Percentiles rank a stretch among this genome's conserved stretches.
phyloP scores from a whole-genome alignment of 2,113 vertebrate genomes.

The Cavia aperea region DNA sequence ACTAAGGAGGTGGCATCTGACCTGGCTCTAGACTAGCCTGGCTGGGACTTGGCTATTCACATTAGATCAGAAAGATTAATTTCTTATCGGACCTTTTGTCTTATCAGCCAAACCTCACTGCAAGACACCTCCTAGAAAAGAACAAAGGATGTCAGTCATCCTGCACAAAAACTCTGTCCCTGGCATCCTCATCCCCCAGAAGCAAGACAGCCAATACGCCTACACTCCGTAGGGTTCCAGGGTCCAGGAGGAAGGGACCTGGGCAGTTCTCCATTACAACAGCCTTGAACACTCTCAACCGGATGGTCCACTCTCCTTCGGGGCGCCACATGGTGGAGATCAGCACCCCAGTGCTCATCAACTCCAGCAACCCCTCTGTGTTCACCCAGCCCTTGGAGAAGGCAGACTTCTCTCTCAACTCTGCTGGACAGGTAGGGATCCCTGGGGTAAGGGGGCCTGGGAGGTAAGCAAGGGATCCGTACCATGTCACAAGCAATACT shows the following conservation, averaged over 20 bases:
- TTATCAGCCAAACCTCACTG: slow-evolving; percentile 81
- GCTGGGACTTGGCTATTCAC: neutral
- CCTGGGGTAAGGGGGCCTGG: neutral
- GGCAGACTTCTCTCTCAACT: slow-evolving; percentile 63
- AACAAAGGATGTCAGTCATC: slow-evolving; percentile 73
- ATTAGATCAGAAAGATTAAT: neutral
- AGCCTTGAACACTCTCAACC: slow-evolving; percentile 80
- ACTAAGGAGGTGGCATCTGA: neutral
- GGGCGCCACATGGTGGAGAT: slow-evolving; percentile 73
- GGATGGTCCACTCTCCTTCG: slow-evolving; percentile 73
- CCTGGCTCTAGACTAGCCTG: neutral
- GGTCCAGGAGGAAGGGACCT: slow-evolving; percentile 75
- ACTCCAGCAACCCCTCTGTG: slow-evolving; percentile 80
- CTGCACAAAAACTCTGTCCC: slow-evolving; percentile 52
- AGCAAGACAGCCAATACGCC: slow-evolving; percentile 24
- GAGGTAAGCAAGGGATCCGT: too few species aligned
- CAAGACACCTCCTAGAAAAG: slow-evolving; percentile 84
- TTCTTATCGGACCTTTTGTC: slow-evolving; percentile 40
- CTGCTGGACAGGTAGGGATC: slow-evolving; percentile 79
- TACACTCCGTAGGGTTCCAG: slow-evolving; percentile 71
- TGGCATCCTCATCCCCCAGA: slow-evolving; percentile 70
- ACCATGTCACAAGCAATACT: neutral
- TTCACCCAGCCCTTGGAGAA: slow-evolving; percentile 72
- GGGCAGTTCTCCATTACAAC: slow-evolving; percentile 80
- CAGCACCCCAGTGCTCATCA: slow-evolving; percentile 78